Evolutionary conservation across 1,140 invertebrate species (phyloP).

Genomic region (Hycleus phaleratus): DNA sequence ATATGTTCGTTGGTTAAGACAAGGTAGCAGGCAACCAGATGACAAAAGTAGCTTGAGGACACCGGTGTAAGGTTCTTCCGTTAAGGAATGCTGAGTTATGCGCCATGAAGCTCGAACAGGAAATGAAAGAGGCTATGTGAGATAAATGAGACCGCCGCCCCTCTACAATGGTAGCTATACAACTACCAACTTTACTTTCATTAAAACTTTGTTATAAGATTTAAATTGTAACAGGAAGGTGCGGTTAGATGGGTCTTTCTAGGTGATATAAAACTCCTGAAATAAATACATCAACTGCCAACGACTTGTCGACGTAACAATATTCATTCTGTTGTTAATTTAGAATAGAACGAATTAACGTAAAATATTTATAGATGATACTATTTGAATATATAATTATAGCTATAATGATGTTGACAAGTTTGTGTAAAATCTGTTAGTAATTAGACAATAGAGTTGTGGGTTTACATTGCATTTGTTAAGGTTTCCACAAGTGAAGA

Average conservation of each 20-base stretch:
- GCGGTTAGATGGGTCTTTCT: slow-evolving; percentile 12
- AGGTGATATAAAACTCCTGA: slow-evolving; percentile 14
- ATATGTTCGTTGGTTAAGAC: background rate
- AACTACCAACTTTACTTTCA: slow-evolving; percentile 22
- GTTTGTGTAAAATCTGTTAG: no score
- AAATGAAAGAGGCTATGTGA: slow-evolving; percentile 24
- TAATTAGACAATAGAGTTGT: no score
- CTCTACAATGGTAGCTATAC: slow-evolving; percentile 15
- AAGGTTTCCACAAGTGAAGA: background rate
- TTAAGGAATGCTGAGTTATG: slow-evolving; percentile 21
- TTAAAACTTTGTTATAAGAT: slow-evolving; percentile 25
- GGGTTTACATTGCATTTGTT: no score
- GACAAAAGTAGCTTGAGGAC: slow-evolving; percentile 15
- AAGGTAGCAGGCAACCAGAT: slow-evolving; percentile 15
- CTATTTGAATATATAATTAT: no score
- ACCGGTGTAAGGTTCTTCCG: slow-evolving; percentile 14
- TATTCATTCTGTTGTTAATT: no score
- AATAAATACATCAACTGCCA: slow-evolving; percentile 10
- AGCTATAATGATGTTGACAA: no score
- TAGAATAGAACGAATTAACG: no score
- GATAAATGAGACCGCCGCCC: slow-evolving; percentile 21
- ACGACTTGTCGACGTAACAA: no score
- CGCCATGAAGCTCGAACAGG: slow-evolving; percentile 19
- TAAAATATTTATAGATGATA: no score
- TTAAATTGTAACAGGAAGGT: slow-evolving; percentile 23